Conservation (phyloP, 2,797 vertebrate genomes). For the Pangasius larnaudii region DNA sequence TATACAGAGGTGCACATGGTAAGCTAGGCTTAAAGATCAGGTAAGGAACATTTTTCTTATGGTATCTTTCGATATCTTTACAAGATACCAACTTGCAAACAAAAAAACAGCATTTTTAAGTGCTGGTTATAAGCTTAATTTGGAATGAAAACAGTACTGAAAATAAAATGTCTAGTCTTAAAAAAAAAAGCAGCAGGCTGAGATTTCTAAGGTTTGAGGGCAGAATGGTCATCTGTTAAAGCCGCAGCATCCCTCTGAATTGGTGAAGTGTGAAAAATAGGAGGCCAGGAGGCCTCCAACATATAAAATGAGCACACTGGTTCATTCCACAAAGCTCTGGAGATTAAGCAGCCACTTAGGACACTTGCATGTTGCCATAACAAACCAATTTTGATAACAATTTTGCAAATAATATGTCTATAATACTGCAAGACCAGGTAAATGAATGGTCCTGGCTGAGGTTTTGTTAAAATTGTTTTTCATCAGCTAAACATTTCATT, state of each 20-base stretch:
- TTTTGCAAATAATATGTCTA: conserved; percentile 18
- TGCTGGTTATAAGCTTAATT: conserved; percentile 29
- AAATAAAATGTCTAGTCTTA: conserved; percentile 4
- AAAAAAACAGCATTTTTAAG: conserved; percentile 25
- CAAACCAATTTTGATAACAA: conserved; percentile 20
- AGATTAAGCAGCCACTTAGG: conserved; percentile 37
- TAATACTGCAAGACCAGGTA: conserved; percentile 42
- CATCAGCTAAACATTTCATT: neutral
- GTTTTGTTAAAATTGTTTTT: conserved; percentile 3
- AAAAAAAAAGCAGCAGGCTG: conserved; percentile 40
- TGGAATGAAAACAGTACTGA: conserved; percentile 19
- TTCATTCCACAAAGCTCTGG: conserved; percentile 43
- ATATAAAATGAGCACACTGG: conserved; percentile 33
- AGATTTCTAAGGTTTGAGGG: conserved; percentile 22
- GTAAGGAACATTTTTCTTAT: neutral
- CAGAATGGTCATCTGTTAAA: conserved; percentile 23
- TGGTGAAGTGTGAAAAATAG: conserved; percentile 69
- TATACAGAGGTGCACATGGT: conserved; percentile 10
- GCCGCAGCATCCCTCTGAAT: conserved; percentile 57
- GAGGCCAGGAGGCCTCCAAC: conserved; percentile 48
- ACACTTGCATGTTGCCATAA: conserved; percentile 4
- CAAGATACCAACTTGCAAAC: neutral
- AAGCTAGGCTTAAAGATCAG: conserved; percentile 9
- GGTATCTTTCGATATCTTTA: neutral
- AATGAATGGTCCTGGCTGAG: conserved; percentile 16